Evolutionary conservation across 2,797 vertebrate species (phyloP), one percentile per base, ranked within the genome.

Genomic region (Synanceia verrucosa): DNA sequence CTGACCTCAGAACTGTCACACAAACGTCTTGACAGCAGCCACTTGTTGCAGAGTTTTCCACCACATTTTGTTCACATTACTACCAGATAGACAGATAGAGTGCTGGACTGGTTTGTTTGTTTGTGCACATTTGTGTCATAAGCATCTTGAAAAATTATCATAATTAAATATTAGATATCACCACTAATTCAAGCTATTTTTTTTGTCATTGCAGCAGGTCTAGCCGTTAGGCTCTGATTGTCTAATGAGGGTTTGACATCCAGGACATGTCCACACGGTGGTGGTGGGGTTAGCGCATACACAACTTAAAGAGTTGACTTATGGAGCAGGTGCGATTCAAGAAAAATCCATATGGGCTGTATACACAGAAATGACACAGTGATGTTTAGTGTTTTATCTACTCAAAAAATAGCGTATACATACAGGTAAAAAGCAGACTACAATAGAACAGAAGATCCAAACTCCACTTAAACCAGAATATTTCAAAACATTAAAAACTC

Each of bases 1-100:
- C 56, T 29, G 59, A 68, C 53, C 44, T 73, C 48, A 63, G 60
- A 48, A 16, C 19, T 51, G 33, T 65, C 65, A 53, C 47, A 62
- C 51, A 39, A 23, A 53, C 31, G 11, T 70, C 16, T 37, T 55
- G n/a, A 16, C 6, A 29, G 37, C 51, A 34, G 41, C 33, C 13
- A 55, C 34, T 66, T 37, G 39, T 33, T 36, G 46, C 19, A 16
- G 8, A 26, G 41, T 36, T 44, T 28, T 18, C 9, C 28, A 29
- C 18, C 36, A 47, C 34, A 29, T 33, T 24, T 41, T 9, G 28
- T 41, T 7, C 52, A 28, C 33, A 44, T 23, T 18, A 21, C 7
- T 3, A 46, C 23, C 18, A 41, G 18, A 52, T 56, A 47, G 61
- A 66, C 37, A 70, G 26, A 18, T 37, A 29, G 19, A 56, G n/a